Conservation (phyloP, 35 echinoderm and acorn worm species). For the Anneissia japonica region DNA sequence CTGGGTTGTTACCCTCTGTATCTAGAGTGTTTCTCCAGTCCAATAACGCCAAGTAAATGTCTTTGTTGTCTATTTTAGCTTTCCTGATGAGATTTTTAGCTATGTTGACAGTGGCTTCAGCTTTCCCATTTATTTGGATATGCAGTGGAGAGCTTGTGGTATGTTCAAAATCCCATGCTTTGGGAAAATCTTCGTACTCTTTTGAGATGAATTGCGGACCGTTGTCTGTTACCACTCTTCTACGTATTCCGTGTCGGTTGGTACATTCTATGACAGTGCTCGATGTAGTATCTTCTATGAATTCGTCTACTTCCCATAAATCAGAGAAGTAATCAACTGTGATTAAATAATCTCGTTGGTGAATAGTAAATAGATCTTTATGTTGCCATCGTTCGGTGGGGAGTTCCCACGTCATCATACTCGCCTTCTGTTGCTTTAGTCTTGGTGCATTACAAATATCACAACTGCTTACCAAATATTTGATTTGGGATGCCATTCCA, state of each 20-base stretch:
- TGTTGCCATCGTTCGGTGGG: slow-evolving; percentile 31
- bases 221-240: slow-evolving; percentile 38
- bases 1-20: too few relatives aligned
- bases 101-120: slow-evolving; percentile 13
- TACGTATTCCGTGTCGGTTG: slow-evolving; percentile 32
- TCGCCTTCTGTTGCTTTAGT: slow-evolving; percentile 28
- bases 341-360: not conserved
- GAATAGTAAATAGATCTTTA: not conserved
- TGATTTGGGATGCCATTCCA: slow-evolving; percentile 1
- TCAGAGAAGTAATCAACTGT: slow-evolving; percentile 2
- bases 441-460: not conserved
- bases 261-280: slow-evolving; percentile 16
- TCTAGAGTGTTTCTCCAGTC: slow-evolving; percentile 48
- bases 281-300: not conserved
- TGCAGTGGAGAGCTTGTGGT: slow-evolving; percentile 13
- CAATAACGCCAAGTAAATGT: slow-evolving; percentile 31
- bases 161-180: slow-evolving; percentile 42
- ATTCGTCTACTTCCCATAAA: not conserved
- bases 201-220: slow-evolving; percentile 28
- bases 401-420: slow-evolving; percentile 29
- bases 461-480: not conserved
- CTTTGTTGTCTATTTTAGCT: not conserved
- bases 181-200: slow-evolving; percentile 25
- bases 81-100: slow-evolving; percentile 34
- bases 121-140: slow-evolving; percentile 38